Evolutionary conservation across 2,797 vertebrate genomes (phyloP), one percentile per base, ranked within the genome.

Genomic region (Danio tinwini): DNA sequence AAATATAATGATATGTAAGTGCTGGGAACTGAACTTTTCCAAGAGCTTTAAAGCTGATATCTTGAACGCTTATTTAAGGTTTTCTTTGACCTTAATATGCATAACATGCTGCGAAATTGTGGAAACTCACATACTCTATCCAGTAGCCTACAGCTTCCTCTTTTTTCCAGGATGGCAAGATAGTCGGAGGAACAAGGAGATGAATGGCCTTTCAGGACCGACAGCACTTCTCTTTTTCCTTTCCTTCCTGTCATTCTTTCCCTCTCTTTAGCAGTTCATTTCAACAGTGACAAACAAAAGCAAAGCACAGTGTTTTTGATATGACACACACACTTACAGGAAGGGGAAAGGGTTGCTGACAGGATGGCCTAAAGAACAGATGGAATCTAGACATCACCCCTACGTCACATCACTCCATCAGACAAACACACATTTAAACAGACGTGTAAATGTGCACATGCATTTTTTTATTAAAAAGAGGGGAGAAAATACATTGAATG

Each of bases 231-330:
- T 64, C 65, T 21, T 63, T 81, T 53, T 65, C 67, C 17, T 58
- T 77, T 72, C 59, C 70, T 79, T 74, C 65, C 63, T 70, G n/a
- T 74, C 64, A 74, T 68, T 83, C 76, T 64, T 37, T 64, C 17
- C 10, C 29, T 63, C 64, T 44, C 40, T 76, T 64, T 11, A 63
- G 10, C 21, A 50, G 49, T 85, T 75, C 80, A 82, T 72, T 55
- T 76, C 85, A 89, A 79, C 87, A 84, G 87, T 84, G 64, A 71
- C 53, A 82, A 69, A 53, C 55, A 76, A 9, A 7, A 84, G 55
- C 67, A 76, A 77, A 64, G 50, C 62, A 47, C 44, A 63, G 45
- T 13, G 63, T 68, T 45, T 42, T 68, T 29, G 75, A 68, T 53
- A 71, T 62, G 74, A 79, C 71, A 73, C 75, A 73, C 75, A 59